These are phyloP conservation scores for Channallabes apus DNA, from an alignment of 2,797 vertebrate genomes.

Conservation along the genomic window DNA sequence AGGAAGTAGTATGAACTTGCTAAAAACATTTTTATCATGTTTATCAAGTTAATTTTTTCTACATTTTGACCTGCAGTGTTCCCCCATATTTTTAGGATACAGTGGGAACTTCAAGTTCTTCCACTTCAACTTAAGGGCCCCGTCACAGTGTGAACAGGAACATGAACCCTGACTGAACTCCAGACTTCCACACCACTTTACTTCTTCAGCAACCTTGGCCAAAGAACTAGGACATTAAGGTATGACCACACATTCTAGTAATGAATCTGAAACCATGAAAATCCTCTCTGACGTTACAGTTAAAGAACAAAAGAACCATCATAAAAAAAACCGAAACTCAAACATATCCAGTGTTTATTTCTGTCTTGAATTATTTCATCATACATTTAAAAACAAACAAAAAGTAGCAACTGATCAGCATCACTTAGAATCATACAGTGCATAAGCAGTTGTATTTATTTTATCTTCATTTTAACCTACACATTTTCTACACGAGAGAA, in stretches of 20 bases:
- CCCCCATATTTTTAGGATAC: no score
- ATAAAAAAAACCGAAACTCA: background rate
- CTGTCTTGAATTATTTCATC: background rate
- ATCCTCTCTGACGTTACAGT: no score
- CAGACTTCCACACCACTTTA: background rate
- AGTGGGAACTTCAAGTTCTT: no score
- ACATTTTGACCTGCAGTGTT: no score
- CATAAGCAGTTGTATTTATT: background rate
- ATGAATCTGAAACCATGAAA: background rate
- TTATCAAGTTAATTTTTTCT: no score
- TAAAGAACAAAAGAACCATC: background rate
- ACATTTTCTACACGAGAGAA: background rate
- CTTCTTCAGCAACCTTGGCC: background rate
- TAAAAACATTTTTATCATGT: no score
- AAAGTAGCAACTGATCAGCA: background rate
- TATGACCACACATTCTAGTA: background rate
- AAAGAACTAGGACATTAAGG: background rate
- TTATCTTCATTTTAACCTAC: background rate
- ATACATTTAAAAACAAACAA: background rate
- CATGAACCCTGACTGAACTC: background rate
- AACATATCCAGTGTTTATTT: conserved; percentile 44
- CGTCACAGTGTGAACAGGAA: background rate
- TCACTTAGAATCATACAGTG: background rate
- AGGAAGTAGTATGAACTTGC: no score
- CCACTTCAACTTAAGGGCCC: no score